These are phyloP conservation scores for Oreochromis tanganicae DNA, from an alignment of 2,113 vertebrate species.

Conservation along the genomic window DNA sequence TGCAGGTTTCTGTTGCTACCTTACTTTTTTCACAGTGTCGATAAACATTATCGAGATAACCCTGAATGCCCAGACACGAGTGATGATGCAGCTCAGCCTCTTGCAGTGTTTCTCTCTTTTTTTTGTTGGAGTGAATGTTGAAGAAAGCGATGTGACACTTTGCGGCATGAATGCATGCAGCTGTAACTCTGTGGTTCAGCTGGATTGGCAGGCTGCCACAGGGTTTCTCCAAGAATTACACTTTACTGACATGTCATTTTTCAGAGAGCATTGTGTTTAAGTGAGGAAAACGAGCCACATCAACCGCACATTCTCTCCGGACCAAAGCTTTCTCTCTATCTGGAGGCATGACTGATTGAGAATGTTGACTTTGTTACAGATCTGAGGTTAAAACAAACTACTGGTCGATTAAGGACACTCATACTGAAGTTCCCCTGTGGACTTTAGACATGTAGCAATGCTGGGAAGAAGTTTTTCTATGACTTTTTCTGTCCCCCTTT, in stretches of 20 bases:
- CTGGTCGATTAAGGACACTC: not conserved
- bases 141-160: not conserved
- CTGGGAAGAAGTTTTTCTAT: not conserved
- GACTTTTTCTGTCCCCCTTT: not conserved
- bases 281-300: slow-evolving; percentile 7
- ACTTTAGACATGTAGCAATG: not conserved
- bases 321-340: not conserved
- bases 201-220: slow-evolving; percentile 30
- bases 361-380: not conserved
- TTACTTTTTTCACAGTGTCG: not conserved
- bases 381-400: not conserved
- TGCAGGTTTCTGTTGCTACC: not conserved
- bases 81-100: not conserved
- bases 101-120: not conserved
- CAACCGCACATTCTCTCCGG: not conserved
- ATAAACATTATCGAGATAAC: not conserved
- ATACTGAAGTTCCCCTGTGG: not conserved
- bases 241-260: slow-evolving; percentile 29
- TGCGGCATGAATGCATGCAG: not conserved
- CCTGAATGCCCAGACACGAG: not conserved
- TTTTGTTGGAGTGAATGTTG: not conserved
- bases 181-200: not conserved
- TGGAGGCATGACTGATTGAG: not conserved
- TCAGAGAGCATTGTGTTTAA: slow-evolving; percentile 2
- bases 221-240: slow-evolving; percentile 14